Conservation (phyloP, 1,140 invertebrate genomes). For the Pteromalus puparum region DNA sequence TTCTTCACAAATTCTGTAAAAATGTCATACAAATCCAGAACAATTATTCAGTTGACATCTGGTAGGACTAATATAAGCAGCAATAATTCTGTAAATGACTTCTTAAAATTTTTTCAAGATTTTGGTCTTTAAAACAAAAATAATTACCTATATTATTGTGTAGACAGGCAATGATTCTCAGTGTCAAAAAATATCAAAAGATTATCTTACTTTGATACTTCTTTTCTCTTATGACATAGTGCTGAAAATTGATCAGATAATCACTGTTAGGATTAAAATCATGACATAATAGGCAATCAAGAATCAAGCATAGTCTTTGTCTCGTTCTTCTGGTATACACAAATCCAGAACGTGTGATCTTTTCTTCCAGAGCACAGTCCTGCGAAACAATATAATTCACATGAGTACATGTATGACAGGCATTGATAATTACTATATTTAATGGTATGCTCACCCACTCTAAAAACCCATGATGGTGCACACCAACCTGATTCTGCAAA, state of each 20-base stretch:
- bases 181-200: constrained; percentile 87
- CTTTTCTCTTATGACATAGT: constrained; percentile 89
- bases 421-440: neutral
- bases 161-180: constrained; percentile 82
- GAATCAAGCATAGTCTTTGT: constrained; percentile 83
- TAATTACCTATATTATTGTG: constrained; percentile 74
- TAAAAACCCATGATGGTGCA: constrained; percentile 88
- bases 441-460: constrained; percentile 69
- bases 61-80: too few relatives aligned
- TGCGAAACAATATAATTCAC: constrained; percentile 65
- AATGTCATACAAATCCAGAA: too few relatives aligned
- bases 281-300: constrained; percentile 86
- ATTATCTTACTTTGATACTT: constrained; percentile 86
- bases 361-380: constrained; percentile 84
- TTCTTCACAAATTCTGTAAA: too few relatives aligned
- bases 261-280: constrained; percentile 83
- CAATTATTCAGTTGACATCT: too few relatives aligned
- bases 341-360: constrained; percentile 74
- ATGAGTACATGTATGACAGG: neutral
- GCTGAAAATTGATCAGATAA: constrained; percentile 86
- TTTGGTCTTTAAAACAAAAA: too few relatives aligned
- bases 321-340: constrained; percentile 80
- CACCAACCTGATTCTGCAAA: constrained; percentile 83
- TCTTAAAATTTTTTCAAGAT: too few relatives aligned
- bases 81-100: too few relatives aligned